Evolutionary conservation across 1,140 invertebrate genomes (phyloP), one percentile per base, ranked within the genome.

Genomic region (Drosophila neocordata): DNA sequence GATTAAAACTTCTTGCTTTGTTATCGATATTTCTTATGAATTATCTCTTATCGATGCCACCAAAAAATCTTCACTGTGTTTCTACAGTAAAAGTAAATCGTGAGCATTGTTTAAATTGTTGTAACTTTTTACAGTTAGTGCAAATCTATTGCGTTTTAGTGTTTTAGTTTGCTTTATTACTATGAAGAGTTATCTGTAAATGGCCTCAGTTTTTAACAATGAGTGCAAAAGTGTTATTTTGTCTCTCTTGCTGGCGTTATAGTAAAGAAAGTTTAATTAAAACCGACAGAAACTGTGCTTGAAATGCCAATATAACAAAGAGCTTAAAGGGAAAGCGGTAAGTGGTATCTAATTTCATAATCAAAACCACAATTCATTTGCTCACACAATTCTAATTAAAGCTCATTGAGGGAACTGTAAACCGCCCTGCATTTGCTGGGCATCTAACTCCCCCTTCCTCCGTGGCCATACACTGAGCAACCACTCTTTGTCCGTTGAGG

Each of bases 281-380:
- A 20, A 13, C 13, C 37, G 3, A 37, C 8, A 38, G 13, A 38
- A 48, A 20, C 8, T 20, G 41, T 2, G 4, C 1, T 20, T 3
- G 15, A 48, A 48, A 9, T 20, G 18, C 4, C 41, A 48, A 20
- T 4, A 48, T 4, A 48, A 20, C 41, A 48, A 48, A 48, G 8
- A 2, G 2, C 41, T 48, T 20, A 11, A 20, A 48, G 41, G 9
- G 2, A 31, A 31, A 48, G 8, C 41, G 41, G 41, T 48, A 20
- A 48, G 41, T 48, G 41, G 37, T 74, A 74, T 67, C 71, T 35
- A 57, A 67, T 74, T 74, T 67, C 71, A 57, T 59, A 74, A 67
- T 67, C 20, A 74, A 57, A 74, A 38, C 48, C 48, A 48, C 70
- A 73, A 73, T 73, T 73, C 35, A 66, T 59, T 73, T 55, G 53